These are phyloP conservation scores for Microctenopoma lineatum DNA, from an alignment of 2,797 vertebrate genomes.

Conservation along the genomic window DNA sequence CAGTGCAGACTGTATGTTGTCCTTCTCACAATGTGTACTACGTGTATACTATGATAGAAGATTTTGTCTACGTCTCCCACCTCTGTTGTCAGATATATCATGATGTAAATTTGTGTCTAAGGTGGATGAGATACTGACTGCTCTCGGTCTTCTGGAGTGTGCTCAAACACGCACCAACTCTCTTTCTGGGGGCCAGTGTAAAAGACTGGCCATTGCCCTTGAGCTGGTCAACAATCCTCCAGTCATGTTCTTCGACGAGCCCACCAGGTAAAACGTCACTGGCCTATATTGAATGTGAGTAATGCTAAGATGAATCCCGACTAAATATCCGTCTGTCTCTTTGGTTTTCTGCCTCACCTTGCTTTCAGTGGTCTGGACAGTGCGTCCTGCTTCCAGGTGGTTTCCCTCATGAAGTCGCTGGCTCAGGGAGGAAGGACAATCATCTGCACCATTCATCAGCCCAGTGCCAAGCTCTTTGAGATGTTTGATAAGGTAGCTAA, in stretches of 20 bases:
- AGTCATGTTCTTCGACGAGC: conserved; percentile 99
- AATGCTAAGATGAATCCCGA: background rate
- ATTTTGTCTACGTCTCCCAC: background rate
- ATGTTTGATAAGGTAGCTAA: conserved; percentile 96
- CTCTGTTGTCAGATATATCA: background rate
- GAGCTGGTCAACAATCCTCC: conserved; percentile 99
- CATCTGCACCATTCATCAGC: conserved; percentile 99
- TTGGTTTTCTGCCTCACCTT: background rate
- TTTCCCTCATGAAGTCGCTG: conserved; percentile 95
- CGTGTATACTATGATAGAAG: background rate
- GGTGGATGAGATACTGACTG: conserved; percentile 98
- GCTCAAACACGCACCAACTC: conserved; percentile 91
- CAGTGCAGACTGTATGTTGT: background rate
- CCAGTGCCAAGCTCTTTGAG: conserved; percentile 98
- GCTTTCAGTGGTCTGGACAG: conserved; percentile 92
- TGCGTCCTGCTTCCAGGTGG: conserved; percentile 96
- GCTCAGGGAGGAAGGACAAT: conserved; percentile 96
- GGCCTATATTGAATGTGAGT: background rate
- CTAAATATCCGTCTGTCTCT: background rate
- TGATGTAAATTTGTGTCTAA: conserved; percentile 60
- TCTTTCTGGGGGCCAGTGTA: conserved; percentile 95
- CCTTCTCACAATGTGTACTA: background rate
- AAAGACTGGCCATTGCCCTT: conserved; percentile 94
- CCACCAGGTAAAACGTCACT: conserved; percentile 88
- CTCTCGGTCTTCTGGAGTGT: conserved; percentile 93